Conservation (phyloP, 2,797 vertebrate species). For the Coilia nasus region DNA sequence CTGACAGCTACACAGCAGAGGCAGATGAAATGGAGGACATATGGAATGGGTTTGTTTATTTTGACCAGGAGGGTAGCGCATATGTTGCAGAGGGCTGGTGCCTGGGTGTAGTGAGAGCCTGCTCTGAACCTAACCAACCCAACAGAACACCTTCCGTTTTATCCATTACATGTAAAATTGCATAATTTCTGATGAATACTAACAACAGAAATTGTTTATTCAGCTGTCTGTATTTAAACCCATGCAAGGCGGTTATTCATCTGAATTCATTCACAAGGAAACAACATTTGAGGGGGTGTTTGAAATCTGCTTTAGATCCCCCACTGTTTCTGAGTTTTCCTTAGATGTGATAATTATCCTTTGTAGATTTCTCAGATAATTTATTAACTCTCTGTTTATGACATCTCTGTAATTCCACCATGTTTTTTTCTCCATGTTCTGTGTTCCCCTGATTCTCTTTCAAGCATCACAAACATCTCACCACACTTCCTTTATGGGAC, state of each 20-base stretch:
- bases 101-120: too few species aligned
- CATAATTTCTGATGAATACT: not conserved
- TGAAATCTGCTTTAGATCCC: not conserved
- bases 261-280: not conserved
- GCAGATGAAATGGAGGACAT: too few species aligned
- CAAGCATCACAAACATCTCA: slow-evolving; percentile 20
- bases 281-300: not conserved
- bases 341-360: slow-evolving; percentile 17
- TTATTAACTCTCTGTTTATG: not conserved
- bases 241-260: not conserved
- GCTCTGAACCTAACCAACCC: too few species aligned
- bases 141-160: too few species aligned
- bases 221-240: not conserved
- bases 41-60: too few species aligned
- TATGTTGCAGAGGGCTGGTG: too few species aligned
- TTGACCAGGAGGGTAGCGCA: too few species aligned
- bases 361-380: slow-evolving; percentile 19
- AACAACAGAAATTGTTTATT: not conserved
- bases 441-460: too few species aligned
- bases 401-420: not conserved
- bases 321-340: not conserved
- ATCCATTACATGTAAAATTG: too few species aligned
- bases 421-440: too few species aligned
- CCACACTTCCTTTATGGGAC: not conserved
- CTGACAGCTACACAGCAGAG: not conserved